phyloP scores from a whole-genome alignment of 1,140 invertebrate genomes.

The Aphaenogaster rudis region DNA sequence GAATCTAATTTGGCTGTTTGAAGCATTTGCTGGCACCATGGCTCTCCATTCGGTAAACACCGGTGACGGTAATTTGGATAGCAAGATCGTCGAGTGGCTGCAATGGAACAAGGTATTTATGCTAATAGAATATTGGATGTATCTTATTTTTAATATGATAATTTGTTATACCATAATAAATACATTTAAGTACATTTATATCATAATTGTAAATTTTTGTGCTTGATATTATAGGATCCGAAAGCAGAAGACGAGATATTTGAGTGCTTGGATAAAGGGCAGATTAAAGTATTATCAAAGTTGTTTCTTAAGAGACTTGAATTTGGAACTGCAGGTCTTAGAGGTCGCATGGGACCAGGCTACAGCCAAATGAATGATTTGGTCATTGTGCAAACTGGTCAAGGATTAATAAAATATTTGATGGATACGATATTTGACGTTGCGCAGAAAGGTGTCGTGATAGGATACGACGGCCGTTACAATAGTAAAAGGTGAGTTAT shows the following conservation, averaged over 20 bases:
- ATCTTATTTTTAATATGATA: constrained; percentile 21
- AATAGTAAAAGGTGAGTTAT: constrained; percentile 93
- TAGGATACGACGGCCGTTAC: constrained; percentile 98
- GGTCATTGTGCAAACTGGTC: constrained; percentile 98
- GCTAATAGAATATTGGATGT: background rate
- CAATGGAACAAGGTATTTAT: constrained; percentile 89
- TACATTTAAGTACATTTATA: background rate
- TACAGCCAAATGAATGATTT: constrained; percentile 98
- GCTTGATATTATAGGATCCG: constrained; percentile 85
- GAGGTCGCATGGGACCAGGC: constrained; percentile 97
- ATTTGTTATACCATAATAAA: constrained; percentile 71
- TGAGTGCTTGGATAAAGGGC: constrained; percentile 85
- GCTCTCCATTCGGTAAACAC: constrained; percentile 75
- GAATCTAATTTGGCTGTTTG: background rate
- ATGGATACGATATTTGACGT: constrained; percentile 87
- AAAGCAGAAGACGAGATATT: constrained; percentile 86
- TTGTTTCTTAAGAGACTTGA: constrained; percentile 90
- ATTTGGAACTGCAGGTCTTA: constrained; percentile 96
- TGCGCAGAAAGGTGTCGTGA: constrained; percentile 91
- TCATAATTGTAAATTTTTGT: constrained; percentile 43
- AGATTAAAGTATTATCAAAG: constrained; percentile 87
- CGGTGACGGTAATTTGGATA: constrained; percentile 85
- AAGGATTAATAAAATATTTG: constrained; percentile 96
- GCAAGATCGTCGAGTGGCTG: constrained; percentile 89
- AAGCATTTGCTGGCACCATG: constrained; percentile 58